A percentile compares a stretch with the other conserved stretches of the same genome.
These are phyloP conservation scores for Bungarus multicinctus DNA, from an alignment of 2,113 vertebrate genomes.

Conservation along the genomic window DNA sequence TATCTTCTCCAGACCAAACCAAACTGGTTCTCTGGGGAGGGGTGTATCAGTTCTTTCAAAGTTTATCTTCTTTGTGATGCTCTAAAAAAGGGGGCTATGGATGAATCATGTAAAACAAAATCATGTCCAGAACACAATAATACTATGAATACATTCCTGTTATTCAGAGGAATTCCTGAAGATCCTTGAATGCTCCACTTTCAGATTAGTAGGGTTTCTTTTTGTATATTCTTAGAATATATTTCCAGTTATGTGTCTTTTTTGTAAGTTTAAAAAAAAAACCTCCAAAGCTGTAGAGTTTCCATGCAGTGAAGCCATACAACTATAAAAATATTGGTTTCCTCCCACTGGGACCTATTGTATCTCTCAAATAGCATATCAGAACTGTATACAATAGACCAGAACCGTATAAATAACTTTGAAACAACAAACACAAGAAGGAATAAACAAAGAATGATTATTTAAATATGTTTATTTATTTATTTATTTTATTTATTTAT, in stretches of 20 bases:
- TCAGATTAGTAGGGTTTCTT: neutral
- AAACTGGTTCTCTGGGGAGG: neutral
- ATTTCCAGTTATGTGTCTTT: neutral
- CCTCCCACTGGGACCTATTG: neutral
- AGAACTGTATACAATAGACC: neutral
- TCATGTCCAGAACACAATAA: neutral
- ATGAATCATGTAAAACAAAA: neutral
- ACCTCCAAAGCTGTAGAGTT: neutral
- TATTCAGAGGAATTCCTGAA: neutral
- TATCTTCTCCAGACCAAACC: neutral
- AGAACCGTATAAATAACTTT: neutral
- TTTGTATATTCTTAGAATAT: neutral
- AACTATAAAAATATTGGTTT: neutral
- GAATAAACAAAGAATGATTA: slow-evolving; percentile 26
- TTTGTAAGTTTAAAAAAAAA: neutral
- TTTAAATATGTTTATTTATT: too few relatives aligned
- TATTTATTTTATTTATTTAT: too few relatives aligned
- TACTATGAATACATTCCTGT: neutral
- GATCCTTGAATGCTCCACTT: neutral
- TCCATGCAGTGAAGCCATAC: neutral
- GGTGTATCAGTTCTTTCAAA: neutral
- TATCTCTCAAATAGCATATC: neutral
- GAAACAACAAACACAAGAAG: neutral
- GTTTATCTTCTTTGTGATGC: neutral
- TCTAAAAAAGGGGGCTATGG: neutral